Conservation (phyloP, 2,113 vertebrate genomes). For the Egretta garzetta region DNA sequence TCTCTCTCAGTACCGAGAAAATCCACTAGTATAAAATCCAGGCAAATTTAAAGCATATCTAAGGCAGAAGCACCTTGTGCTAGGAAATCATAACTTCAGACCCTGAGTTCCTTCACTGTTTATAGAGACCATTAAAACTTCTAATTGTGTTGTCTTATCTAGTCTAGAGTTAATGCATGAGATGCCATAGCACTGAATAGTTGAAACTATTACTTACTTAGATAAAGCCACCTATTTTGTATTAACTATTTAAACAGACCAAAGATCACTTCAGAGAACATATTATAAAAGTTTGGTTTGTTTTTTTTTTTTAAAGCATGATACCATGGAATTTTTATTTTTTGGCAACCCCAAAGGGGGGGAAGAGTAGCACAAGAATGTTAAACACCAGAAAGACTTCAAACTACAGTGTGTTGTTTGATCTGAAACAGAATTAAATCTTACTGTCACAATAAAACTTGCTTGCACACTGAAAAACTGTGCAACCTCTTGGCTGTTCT, state of each 20-base stretch:
- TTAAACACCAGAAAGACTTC: neutral
- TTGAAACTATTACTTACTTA: neutral
- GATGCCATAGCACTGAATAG: neutral
- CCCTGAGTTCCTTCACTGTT: neutral
- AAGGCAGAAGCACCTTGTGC: neutral
- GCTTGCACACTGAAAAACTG: neutral
- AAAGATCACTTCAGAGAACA: neutral
- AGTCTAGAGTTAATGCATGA: neutral
- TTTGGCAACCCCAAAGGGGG: neutral
- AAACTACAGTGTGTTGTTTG: neutral
- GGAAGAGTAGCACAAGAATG: neutral
- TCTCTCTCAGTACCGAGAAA: neutral
- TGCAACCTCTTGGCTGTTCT: neutral
- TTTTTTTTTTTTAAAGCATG: neutral
- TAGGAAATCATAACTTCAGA: neutral
- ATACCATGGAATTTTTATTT: neutral
- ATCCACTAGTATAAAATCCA: neutral
- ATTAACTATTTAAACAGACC: neutral
- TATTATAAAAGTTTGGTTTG: neutral
- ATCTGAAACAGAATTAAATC: constrained; percentile 9
- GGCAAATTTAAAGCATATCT: neutral
- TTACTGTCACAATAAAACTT: neutral
- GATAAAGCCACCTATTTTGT: neutral
- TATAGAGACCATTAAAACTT: neutral
- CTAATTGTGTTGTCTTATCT: neutral